Percentiles rank a stretch among this genome's conserved stretches.
These are phyloP conservation scores for Psylliodes chrysocephalus DNA, from an alignment of 2,888 invertebrate species.

Conservation along the genomic window DNA sequence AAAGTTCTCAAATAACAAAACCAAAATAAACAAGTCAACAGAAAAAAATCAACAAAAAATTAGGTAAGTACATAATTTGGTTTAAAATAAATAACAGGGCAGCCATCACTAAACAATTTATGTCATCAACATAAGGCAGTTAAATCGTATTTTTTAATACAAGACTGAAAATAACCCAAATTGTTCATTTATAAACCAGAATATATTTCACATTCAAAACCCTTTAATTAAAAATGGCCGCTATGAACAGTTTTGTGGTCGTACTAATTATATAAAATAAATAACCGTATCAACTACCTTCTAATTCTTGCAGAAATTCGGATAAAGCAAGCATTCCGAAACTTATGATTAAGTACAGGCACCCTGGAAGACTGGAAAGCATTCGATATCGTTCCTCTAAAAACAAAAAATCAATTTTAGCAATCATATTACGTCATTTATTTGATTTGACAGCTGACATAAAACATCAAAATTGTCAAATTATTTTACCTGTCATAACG, in stretches of 20 bases:
- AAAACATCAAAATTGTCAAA: too few relatives aligned
- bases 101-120: too few relatives aligned
- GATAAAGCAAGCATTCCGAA: conserved; percentile 74
- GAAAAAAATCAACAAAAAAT: neutral
- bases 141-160: too few relatives aligned
- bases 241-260: neutral
- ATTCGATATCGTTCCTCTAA: conserved; percentile 83
- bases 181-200: too few relatives aligned
- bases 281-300: neutral
- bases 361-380: conserved; percentile 82
- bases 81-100: neutral
- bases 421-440: neutral
- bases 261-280: neutral
- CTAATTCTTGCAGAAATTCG: conserved; percentile 42
- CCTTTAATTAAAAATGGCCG: neutral
- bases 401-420: conserved; percentile 53
- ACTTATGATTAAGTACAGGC: conserved; percentile 78
- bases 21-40: neutral
- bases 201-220: too few relatives aligned
- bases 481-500: conserved; percentile 74
- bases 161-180: too few relatives aligned
- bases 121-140: too few relatives aligned
- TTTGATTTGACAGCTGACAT: neutral
- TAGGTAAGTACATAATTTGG: neutral
- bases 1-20: neutral